phyloP scores from a whole-genome alignment of 2,888 invertebrate genomes.

The Lapara coniferarum region DNA sequence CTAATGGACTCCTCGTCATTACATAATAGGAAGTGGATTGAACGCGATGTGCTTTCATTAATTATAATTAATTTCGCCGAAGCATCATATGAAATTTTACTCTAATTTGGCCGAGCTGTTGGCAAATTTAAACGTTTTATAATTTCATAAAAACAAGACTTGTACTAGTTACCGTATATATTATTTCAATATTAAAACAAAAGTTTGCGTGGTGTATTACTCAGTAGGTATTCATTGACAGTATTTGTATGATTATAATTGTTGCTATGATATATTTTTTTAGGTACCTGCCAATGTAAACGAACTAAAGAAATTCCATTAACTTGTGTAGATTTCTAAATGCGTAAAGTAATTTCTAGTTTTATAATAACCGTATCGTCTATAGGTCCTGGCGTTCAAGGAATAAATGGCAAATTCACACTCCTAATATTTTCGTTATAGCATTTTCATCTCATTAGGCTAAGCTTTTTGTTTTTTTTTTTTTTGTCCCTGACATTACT shows the following conservation, averaged over 20 bases:
- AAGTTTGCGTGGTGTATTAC: neutral
- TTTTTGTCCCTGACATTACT: no score
- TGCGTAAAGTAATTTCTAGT: no score
- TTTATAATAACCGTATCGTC: no score
- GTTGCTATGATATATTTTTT: no score
- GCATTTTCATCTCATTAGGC: no score
- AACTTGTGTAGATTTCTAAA: neutral
- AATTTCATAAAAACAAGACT: neutral
- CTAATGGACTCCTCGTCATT: slow-evolving; percentile 23
- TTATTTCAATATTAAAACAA: neutral
- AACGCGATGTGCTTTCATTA: slow-evolving; percentile 44
- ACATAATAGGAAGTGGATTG: slow-evolving; percentile 47
- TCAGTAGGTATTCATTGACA: no score
- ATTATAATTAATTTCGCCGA: slow-evolving; percentile 51
- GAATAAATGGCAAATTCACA: no score
- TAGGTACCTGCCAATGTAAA: no score
- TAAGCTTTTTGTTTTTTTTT: no score
- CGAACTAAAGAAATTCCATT: neutral
- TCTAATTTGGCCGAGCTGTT: slow-evolving; percentile 43
- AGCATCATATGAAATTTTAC: slow-evolving; percentile 47
- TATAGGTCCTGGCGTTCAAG: no score
- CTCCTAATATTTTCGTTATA: no score
- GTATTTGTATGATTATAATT: no score
- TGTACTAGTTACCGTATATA: neutral
- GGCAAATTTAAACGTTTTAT: slow-evolving; percentile 9